These are phyloP conservation scores for Centroberyx gerrardi DNA, from an alignment of 2,797 vertebrate species.

Conservation along the genomic window DNA sequence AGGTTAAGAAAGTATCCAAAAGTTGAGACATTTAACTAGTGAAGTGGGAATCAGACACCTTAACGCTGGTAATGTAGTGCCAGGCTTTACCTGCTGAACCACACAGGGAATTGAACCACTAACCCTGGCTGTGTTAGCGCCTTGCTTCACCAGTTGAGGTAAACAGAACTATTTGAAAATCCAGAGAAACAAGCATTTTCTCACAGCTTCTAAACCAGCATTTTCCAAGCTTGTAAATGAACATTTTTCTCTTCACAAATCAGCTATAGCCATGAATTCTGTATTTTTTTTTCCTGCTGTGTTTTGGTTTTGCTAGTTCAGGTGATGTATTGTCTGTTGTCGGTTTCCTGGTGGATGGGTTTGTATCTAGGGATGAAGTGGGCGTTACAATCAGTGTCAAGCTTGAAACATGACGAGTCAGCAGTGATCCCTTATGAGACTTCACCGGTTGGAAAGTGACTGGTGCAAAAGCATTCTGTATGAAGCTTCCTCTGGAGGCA, in stretches of 20 bases:
- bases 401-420: constrained; percentile 53
- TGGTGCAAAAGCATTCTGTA: constrained; percentile 34
- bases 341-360: constrained; percentile 47
- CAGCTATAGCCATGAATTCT: background rate
- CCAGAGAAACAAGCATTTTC: background rate
- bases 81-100: no score
- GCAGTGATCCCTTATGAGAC: constrained; percentile 52
- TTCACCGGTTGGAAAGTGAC: constrained; percentile 45
- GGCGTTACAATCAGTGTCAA: constrained; percentile 53
- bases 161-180: background rate
- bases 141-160: no score
- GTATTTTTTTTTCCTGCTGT: background rate
- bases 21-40: no score
- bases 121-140: no score
- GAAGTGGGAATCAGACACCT: no score
- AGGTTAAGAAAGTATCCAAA: no score
- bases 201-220: background rate
- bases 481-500: constrained; percentile 22
- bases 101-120: background rate
- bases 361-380: constrained; percentile 36
- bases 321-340: constrained; percentile 40
- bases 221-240: background rate
- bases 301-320: constrained; percentile 6
- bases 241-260: background rate
- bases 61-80: no score